These are phyloP conservation scores for Squalus acanthias DNA, from an alignment of 2,797 vertebrate species.

Conservation along the genomic window DNA sequence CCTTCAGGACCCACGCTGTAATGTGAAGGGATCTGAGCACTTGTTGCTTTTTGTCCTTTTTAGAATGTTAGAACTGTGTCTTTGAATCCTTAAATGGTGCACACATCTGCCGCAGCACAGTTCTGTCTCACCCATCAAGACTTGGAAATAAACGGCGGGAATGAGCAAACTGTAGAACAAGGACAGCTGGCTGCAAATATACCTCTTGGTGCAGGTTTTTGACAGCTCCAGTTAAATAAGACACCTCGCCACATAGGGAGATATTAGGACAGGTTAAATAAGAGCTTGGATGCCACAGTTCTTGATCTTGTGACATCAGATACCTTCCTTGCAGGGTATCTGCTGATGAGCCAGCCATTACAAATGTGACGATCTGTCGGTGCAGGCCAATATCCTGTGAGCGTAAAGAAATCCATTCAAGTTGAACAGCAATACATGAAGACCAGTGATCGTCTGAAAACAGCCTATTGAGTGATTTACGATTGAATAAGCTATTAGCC, in stretches of 20 bases:
- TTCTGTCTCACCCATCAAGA: background rate
- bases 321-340: background rate
- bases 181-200: background rate
- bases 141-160: background rate
- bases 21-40: background rate
- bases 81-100: background rate
- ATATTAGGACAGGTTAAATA: background rate
- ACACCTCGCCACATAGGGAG: too few species aligned
- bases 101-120: background rate
- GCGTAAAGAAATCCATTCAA: too few species aligned
- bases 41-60: background rate
- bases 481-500: background rate
- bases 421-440: background rate
- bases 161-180: background rate
- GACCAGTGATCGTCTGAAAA: background rate
- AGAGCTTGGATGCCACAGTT: background rate
- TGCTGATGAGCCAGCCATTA: background rate
- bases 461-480: background rate
- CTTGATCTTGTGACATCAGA: background rate
- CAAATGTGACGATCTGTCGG: background rate
- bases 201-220: background rate
- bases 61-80: background rate
- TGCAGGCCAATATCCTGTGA: background rate
- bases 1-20: background rate
- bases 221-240: background rate